These are phyloP conservation scores for Drosophila koepferae DNA, from an alignment of 2,888 invertebrate genomes.

Conservation along the genomic window DNA sequence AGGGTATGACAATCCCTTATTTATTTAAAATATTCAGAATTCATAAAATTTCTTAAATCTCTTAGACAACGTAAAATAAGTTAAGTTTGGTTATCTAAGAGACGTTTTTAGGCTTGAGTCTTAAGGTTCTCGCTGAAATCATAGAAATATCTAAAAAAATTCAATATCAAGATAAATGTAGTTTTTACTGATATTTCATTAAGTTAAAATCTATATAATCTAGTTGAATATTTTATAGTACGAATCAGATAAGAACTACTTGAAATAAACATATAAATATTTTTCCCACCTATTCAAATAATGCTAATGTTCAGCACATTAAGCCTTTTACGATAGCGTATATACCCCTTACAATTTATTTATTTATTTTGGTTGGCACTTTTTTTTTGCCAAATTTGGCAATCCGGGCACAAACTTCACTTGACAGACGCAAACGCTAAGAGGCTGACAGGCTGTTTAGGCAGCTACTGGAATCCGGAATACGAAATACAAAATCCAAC, in stretches of 20 bases:
- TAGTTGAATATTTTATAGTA: no score
- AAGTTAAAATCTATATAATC: no score
- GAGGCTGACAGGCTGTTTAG: conserved; percentile 51
- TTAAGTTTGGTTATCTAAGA: background rate
- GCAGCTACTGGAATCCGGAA: conserved; percentile 58
- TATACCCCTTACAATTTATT: background rate
- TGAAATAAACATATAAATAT: background rate
- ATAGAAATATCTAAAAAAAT: background rate
- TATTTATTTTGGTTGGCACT: background rate
- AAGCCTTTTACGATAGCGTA: conserved; percentile 1
- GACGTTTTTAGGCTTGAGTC: background rate
- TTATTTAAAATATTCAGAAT: no score
- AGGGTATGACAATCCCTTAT: background rate
- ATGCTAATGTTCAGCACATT: background rate
- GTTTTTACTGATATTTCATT: no score
- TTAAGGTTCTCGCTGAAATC: background rate
- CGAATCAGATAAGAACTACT: no score
- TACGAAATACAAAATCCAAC: background rate
- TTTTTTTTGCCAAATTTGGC: conserved; percentile 20
- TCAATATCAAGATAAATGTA: no score
- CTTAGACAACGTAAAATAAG: background rate
- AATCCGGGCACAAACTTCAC: conserved; percentile 47
- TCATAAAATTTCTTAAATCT: no score
- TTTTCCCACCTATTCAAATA: background rate
- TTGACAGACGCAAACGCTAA: conserved; percentile 60